Percentiles rank a stretch among this genome's conserved stretches.
Conservation (phyloP, 64 coral and sea anemone species). For the Actinia equina region DNA sequence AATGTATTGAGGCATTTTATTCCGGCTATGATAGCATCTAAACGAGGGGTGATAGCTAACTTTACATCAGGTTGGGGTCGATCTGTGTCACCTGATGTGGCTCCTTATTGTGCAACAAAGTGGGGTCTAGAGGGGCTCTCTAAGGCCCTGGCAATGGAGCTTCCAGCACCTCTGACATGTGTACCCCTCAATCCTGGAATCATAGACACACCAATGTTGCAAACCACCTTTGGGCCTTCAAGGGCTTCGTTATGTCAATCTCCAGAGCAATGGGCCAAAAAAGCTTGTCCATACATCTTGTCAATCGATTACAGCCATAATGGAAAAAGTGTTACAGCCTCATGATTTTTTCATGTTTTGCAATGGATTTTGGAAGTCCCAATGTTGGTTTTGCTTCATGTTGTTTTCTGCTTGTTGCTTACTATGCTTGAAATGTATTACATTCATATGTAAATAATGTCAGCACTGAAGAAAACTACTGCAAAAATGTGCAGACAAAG, state of each 20-base stretch:
- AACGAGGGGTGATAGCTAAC: conserved; percentile 65
- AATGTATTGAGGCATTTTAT: conserved; percentile 68
- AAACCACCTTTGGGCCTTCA: conserved; percentile 43
- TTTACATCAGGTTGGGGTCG: conserved; percentile 72
- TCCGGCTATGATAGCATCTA: conserved; percentile 54
- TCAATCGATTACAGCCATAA: conserved; percentile 62
- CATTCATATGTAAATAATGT: too few relatives aligned
- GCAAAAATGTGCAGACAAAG: too few relatives aligned
- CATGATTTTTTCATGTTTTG: too few relatives aligned
- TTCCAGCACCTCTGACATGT: conserved; percentile 66
- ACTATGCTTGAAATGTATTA: too few relatives aligned
- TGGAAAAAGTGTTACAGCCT: conserved; percentile 56
- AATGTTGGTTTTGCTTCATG: too few relatives aligned
- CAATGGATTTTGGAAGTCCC: too few relatives aligned
- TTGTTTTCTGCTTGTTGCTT: too few relatives aligned
- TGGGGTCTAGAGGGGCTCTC: conserved; percentile 82
- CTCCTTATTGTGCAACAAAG: conserved; percentile 81
- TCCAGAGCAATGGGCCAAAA: conserved; percentile 49
- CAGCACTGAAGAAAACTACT: too few relatives aligned
- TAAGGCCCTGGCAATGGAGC: conserved; percentile 76
- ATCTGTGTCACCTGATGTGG: conserved; percentile 43
- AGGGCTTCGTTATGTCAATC: conserved; percentile 13
- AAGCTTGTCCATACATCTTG: conserved; percentile 75
- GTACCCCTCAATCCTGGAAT: conserved; percentile 75
- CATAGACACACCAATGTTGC: conserved; percentile 72